Evolutionary conservation across 2,797 vertebrate species (phyloP), one percentile per base, ranked within the genome.

Genomic region (Delichon dasypus): DNA sequence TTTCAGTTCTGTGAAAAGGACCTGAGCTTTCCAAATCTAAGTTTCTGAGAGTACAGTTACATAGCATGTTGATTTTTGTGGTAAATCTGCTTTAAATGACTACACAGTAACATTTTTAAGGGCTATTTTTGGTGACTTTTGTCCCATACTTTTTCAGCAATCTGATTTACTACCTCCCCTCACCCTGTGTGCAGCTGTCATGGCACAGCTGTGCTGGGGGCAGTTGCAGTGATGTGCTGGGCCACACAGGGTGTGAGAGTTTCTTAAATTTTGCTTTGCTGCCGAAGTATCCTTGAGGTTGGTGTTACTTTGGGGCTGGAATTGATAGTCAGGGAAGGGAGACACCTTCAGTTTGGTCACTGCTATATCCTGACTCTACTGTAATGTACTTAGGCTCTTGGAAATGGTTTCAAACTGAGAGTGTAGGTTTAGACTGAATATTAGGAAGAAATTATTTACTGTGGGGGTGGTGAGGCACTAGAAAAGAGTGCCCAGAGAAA

Each of bases 1-100:
- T 68, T 94, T 80, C 68, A 66, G 36, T 82, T 68, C 64, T 74
- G 47, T 89, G 75, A 89, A 88, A 93, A 83, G 34, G 57, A 74
- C 38, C n/a, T 51, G 75, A 90, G 47, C 54, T 67, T 90, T 94
- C 68, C 57, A 94, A 90, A 73, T 53, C 70, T 26, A 22, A 23
- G 11, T 86, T 92, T 73, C 44, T 70, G 53, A 76, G 55, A 55
- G 36, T 84, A 60, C 42, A 72, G 85, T 85, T 91, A 60, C 36
- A 36, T 5, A 23, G 32, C 42, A 3, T 79, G 27, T 88, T 90
- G 71, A 53, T 85, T 94, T 93, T 89, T 53, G 60, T 84, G 44
- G 30, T 38, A 91, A 86, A 73, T 38, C 29, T 48, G 9, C 51
- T 90, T 40, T 42, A 57, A 74, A 6, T 65, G 65, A 60, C 54